Percentiles rank a stretch among this genome's conserved stretches.
Conservation (phyloP, 2,797 vertebrate species). For the Buceros bicornis region DNA sequence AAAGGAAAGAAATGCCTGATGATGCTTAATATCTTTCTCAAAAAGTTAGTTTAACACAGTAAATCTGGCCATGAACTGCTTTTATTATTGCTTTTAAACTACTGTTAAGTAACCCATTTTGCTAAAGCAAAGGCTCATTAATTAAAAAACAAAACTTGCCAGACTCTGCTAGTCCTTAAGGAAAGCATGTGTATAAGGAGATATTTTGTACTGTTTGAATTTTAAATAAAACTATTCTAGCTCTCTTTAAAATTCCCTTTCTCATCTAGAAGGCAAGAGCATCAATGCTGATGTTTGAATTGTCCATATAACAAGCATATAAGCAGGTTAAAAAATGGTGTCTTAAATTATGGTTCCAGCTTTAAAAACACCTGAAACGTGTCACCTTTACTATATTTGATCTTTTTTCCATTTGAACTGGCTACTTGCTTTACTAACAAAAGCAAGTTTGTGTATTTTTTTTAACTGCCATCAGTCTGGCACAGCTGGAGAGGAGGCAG, state of each 20-base stretch:
- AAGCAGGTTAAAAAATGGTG: not conserved
- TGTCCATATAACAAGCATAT: not conserved
- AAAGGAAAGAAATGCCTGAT: slow-evolving; percentile 8
- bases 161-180: not conserved
- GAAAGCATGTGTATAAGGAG: not conserved
- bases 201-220: not conserved
- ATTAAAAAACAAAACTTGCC: not conserved
- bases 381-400: not conserved
- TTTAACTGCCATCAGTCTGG: not conserved
- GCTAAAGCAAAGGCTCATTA: not conserved
- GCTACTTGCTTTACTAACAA: slow-evolving; percentile 28
- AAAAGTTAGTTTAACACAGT: not conserved
- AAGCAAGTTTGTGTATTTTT: not conserved
- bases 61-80: not conserved
- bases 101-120: not conserved
- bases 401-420: not conserved
- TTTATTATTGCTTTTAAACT: not conserved
- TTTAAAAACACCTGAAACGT: not conserved
- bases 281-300: not conserved
- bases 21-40: not conserved
- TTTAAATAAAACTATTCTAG: not conserved
- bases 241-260: not conserved
- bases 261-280: not conserved
- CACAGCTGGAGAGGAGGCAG: slow-evolving; percentile 28
- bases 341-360: not conserved